Conservation (phyloP, 2,113 vertebrate genomes). For the Mandrillus leucophaeus region DNA sequence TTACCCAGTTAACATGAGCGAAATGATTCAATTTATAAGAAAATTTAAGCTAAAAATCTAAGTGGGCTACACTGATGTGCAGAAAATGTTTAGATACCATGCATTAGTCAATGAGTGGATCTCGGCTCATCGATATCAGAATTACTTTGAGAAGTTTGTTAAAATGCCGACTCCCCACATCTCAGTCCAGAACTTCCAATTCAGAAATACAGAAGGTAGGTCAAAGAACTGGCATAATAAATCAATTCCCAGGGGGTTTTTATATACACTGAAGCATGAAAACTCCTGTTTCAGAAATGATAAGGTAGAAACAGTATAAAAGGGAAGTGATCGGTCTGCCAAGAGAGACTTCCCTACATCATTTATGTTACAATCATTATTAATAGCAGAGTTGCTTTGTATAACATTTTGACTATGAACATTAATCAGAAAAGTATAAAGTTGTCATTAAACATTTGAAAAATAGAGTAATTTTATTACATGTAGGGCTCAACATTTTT, state of each 20-base stretch:
- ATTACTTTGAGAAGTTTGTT: neutral
- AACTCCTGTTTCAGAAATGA: neutral
- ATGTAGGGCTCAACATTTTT: neutral
- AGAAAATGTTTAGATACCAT: neutral
- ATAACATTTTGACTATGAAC: neutral
- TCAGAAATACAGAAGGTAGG: neutral
- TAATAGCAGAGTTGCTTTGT: neutral
- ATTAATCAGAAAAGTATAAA: neutral
- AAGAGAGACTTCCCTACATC: neutral
- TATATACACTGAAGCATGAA: neutral
- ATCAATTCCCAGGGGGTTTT: neutral
- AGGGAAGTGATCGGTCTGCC: neutral
- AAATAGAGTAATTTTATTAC: neutral
- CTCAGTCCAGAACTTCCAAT: neutral
- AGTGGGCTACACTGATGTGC: neutral
- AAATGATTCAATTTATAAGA: neutral
- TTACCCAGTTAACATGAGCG: neutral
- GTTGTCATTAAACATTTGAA: neutral
- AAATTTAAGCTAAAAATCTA: neutral
- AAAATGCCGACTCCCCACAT: neutral
- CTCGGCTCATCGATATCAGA: neutral
- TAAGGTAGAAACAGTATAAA: neutral
- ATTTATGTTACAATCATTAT: neutral
- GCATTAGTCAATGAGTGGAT: neutral
- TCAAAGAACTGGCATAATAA: neutral